Evolutionary conservation across 1,140 invertebrate genomes (phyloP).

Genomic region (Ladona fulva): DNA sequence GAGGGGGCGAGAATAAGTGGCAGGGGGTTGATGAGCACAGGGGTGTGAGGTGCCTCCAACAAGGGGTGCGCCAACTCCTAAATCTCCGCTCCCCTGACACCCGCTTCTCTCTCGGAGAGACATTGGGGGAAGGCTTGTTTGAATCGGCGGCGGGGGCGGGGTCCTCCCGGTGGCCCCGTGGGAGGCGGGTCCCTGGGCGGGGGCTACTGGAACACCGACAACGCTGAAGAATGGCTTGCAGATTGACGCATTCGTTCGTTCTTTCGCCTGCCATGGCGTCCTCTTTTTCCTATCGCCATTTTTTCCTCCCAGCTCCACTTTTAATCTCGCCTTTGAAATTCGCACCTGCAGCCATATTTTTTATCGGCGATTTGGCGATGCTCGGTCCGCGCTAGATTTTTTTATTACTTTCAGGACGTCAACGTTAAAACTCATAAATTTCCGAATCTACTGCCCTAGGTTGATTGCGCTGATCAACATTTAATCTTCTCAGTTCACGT

Average conservation of each 20-base stretch:
- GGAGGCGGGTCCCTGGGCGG: not conserved
- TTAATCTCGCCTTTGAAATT: no score
- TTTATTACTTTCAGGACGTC: no score
- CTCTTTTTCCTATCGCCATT: no score
- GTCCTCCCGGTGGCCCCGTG: not conserved
- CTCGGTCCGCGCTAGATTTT: no score
- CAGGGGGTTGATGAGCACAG: not conserved
- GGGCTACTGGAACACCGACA: not conserved
- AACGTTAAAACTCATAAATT: no score
- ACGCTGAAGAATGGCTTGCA: not conserved
- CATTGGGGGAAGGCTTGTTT: not conserved
- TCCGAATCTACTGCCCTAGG: no score
- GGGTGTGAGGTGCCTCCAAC: not conserved
- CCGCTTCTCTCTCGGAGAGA: not conserved
- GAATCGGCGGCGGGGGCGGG: not conserved
- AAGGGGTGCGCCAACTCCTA: constrained; percentile 1
- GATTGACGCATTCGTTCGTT: not conserved
- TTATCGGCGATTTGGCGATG: no score
- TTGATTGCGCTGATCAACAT: no score
- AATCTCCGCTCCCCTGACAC: constrained; percentile 1
- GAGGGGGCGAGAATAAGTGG: not conserved
- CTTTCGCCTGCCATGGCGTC: not conserved
- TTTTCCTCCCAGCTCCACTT: no score
- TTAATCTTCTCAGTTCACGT: no score
- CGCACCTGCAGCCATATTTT: no score